Evolutionary conservation across 2,113 vertebrate genomes (phyloP).

Genomic region (Melanostigma gelatinosum): DNA sequence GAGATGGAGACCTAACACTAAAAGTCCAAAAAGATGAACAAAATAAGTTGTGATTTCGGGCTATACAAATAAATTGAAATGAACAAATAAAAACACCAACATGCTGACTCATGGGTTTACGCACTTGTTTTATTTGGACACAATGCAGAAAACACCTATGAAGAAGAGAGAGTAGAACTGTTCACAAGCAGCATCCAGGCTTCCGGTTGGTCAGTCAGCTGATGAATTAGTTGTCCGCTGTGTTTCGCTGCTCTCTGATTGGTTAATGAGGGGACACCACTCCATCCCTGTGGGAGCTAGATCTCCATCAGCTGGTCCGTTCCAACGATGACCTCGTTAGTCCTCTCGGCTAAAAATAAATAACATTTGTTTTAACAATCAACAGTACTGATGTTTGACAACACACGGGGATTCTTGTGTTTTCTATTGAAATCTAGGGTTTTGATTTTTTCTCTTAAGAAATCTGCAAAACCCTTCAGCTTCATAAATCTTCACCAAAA

Average conservation of each 20-base stretch:
- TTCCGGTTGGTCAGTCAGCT: slow-evolving; percentile 34
- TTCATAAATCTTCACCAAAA: no score
- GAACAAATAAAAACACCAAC: background rate
- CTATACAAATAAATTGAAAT: background rate
- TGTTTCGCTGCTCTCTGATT: slow-evolving; percentile 34
- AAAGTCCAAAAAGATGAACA: background rate
- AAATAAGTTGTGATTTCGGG: background rate
- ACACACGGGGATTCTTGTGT: no score
- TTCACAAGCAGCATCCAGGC: slow-evolving; percentile 19
- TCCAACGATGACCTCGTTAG: slow-evolving; percentile 97
- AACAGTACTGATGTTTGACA: no score
- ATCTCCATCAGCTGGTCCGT: slow-evolving; percentile 99
- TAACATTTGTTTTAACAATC: no score
- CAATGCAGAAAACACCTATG: slow-evolving; percentile 59
- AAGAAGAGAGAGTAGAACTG: background rate
- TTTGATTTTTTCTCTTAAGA: no score
- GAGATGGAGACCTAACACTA: background rate
- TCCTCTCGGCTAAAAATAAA: slow-evolving; percentile 84
- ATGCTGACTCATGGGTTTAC: slow-evolving; percentile 55
- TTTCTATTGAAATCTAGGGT: no score
- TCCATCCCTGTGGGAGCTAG: slow-evolving; percentile 71
- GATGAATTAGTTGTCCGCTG: slow-evolving; percentile 15
- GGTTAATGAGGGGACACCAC: slow-evolving; percentile 37
- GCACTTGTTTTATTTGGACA: slow-evolving; percentile 80
- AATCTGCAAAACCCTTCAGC: no score